These are phyloP conservation scores for Forbesichthys papilliferus DNA, from an alignment of 2,113 vertebrate species.

Conservation along the genomic window DNA sequence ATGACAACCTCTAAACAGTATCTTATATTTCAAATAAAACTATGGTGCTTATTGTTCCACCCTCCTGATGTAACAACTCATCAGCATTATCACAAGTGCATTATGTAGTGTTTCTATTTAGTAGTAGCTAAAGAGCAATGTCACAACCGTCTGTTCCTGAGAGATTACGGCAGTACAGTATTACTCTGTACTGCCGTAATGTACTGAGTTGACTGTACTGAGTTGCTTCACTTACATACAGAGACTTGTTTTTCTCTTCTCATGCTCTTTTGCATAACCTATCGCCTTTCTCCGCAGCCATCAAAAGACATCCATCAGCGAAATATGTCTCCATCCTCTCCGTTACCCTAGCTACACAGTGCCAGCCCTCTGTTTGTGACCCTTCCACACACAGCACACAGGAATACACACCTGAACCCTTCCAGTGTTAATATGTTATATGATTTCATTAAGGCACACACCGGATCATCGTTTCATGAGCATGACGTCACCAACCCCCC, in stretches of 20 bases:
- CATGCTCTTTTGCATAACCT: conserved; percentile 51
- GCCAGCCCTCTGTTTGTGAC: conserved; percentile 51
- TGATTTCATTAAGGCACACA: too few species aligned
- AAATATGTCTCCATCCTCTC: conserved; percentile 74
- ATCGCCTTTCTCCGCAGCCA: conserved; percentile 65
- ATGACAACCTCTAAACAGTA: conserved; percentile 1
- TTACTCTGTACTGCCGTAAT: conserved; percentile 31
- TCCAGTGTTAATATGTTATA: too few species aligned
- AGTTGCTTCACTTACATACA: conserved; percentile 60
- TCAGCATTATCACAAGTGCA: conserved; percentile 37
- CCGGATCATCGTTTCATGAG: conserved; percentile 18
- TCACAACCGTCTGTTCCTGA: conserved; percentile 39
- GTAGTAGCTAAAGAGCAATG: conserved; percentile 63
- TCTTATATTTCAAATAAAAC: too few species aligned
- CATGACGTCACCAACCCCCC: conserved; percentile 21
- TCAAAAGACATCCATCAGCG: conserved; percentile 73
- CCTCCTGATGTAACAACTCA: background rate
- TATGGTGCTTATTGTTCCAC: too few species aligned
- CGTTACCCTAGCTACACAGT: conserved; percentile 53
- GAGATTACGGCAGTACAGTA: background rate
- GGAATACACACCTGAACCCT: too few species aligned
- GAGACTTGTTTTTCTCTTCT: conserved; percentile 58
- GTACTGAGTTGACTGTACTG: conserved; percentile 50
- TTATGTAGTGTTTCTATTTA: conserved; percentile 47
- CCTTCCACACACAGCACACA: background rate